phyloP scores from a whole-genome alignment of 2,113 vertebrate genomes.

The Pygoscelis antarcticus region DNA sequence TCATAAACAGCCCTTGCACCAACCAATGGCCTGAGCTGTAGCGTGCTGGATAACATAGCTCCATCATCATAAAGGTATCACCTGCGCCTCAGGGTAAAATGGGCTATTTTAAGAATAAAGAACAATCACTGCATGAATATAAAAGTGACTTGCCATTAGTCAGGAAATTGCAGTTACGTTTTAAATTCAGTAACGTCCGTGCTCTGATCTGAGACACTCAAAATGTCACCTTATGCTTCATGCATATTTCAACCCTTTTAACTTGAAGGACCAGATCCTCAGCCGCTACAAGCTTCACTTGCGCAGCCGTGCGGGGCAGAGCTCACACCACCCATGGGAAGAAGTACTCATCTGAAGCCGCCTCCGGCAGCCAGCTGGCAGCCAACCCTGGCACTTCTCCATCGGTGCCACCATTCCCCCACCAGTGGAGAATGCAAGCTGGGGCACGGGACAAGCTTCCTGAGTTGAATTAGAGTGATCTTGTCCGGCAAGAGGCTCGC shows the following conservation, averaged over 20 bases:
- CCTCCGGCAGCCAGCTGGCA: slow-evolving; percentile 27
- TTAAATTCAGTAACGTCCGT: slow-evolving; percentile 16
- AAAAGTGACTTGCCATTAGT: slow-evolving; percentile 19
- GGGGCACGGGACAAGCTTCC: neutral
- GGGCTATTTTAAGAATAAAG: slow-evolving; percentile 19
- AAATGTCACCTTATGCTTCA: slow-evolving; percentile 50
- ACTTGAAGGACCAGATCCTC: slow-evolving; percentile 42
- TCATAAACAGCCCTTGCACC: neutral
- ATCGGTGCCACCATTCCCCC: neutral
- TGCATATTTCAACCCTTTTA: slow-evolving; percentile 39
- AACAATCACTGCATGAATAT: slow-evolving; percentile 34
- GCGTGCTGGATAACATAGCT: neutral
- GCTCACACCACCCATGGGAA: slow-evolving; percentile 14
- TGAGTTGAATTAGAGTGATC: neutral
- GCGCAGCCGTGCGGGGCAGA: neutral
- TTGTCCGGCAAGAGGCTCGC: neutral
- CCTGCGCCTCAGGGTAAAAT: neutral
- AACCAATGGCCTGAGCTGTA: neutral
- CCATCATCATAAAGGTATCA: neutral
- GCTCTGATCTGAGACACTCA: slow-evolving; percentile 34
- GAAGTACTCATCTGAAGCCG: neutral
- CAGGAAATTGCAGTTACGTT: slow-evolving; percentile 52
- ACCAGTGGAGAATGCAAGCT: neutral
- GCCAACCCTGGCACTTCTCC: neutral
- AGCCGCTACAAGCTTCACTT: neutral